Evolutionary conservation across 2,888 invertebrate genomes (phyloP).

Genomic region (Torymus auratus): DNA sequence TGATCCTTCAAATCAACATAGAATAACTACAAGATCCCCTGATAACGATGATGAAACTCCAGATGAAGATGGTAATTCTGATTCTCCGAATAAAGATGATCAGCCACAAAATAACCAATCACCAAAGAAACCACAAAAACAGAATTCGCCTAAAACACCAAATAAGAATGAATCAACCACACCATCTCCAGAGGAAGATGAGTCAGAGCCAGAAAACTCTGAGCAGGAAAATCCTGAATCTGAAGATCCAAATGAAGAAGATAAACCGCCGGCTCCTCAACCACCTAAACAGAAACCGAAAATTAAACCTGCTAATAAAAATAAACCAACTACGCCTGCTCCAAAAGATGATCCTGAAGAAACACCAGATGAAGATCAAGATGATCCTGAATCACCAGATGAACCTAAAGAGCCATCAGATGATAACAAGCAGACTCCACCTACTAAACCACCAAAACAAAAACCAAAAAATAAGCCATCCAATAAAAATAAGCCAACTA

Average conservation of each 20-base stretch:
- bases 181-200: slow-evolving; percentile 12
- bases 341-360: neutral
- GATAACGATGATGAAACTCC: slow-evolving; percentile 14
- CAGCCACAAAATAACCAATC: neutral
- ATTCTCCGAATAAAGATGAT: neutral
- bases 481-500: slow-evolving; percentile 14
- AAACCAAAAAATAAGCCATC: neutral
- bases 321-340: too few relatives aligned
- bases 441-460: neutral
- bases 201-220: neutral
- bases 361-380: neutral
- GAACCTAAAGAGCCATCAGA: slow-evolving; percentile 1
- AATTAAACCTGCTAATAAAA: too few relatives aligned
- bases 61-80: neutral
- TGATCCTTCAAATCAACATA: slow-evolving; percentile 10
- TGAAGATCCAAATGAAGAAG: neutral
- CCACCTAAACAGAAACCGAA: too few relatives aligned
- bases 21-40: slow-evolving; percentile 23
- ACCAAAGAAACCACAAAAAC: slow-evolving; percentile 4
- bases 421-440: too few relatives aligned
- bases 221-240: slow-evolving; percentile 8
- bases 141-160: neutral
- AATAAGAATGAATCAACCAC: slow-evolving; percentile 29
- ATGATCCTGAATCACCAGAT: slow-evolving; percentile 8
- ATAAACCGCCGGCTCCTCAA: too few relatives aligned